These are phyloP conservation scores for Malurus cyaneus DNA, from an alignment of 2,113 vertebrate genomes.

Conservation along the genomic window DNA sequence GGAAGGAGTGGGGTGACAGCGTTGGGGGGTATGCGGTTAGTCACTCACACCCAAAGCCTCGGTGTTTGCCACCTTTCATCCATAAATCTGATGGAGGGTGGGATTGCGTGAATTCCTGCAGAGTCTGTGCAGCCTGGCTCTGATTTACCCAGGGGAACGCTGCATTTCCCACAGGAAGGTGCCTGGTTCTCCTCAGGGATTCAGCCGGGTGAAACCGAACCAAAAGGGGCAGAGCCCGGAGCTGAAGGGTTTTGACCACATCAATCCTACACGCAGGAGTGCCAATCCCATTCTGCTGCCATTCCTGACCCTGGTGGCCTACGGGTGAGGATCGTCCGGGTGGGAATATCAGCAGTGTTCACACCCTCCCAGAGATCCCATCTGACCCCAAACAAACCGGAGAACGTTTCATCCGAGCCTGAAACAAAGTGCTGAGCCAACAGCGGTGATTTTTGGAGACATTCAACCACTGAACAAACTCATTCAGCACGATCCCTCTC, in stretches of 20 bases:
- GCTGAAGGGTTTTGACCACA: neutral
- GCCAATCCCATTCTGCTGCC: neutral
- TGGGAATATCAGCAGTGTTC: neutral
- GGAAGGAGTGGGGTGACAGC: neutral
- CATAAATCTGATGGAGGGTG: neutral
- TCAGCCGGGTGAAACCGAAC: neutral
- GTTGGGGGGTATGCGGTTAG: fast-evolving
- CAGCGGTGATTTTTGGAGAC: fast-evolving
- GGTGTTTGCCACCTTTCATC: neutral
- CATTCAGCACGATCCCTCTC: neutral
- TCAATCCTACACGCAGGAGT: fast-evolving
- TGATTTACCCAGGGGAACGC: neutral
- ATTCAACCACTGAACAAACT: neutral
- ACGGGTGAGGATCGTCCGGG: neutral
- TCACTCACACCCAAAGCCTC: fast-evolving
- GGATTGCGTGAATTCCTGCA: neutral
- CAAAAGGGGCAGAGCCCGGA: neutral
- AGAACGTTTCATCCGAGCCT: neutral
- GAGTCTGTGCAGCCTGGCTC: neutral
- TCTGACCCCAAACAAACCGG: neutral
- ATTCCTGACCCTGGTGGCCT: neutral
- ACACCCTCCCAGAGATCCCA: neutral
- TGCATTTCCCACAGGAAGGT: neutral
- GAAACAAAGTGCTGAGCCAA: neutral
- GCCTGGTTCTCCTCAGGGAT: neutral